Conservation (phyloP, 2,113 vertebrate genomes). For the Corythornis madagascariensis region DNA sequence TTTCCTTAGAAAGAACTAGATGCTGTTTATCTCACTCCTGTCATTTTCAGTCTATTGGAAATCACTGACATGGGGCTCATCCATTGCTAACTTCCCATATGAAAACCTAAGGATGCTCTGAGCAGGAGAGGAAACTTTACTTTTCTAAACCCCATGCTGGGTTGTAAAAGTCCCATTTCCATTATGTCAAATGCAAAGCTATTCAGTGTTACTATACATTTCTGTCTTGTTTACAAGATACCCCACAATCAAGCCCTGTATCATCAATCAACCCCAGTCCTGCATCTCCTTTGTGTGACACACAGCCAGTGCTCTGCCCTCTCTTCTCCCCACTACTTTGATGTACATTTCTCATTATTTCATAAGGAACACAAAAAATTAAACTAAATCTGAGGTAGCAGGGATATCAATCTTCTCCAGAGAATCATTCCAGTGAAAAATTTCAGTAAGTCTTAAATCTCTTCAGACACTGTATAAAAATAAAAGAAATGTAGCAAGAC, state of each 20-base stretch:
- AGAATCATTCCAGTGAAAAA: neutral
- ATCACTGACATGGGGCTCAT: neutral
- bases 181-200: neutral
- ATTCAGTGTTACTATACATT: neutral
- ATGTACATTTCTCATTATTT: constrained; percentile 21
- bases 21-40: neutral
- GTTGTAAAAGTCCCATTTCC: neutral
- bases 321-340: neutral
- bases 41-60: neutral
- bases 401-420: constrained; percentile 13
- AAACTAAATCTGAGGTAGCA: neutral
- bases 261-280: neutral
- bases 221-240: neutral
- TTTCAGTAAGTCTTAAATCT: neutral
- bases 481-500: neutral
- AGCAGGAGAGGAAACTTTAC: neutral
- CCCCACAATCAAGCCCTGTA: neutral
- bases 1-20: neutral
- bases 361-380: constrained; percentile 38
- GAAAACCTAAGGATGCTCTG: neutral
- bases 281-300: neutral
- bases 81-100: neutral
- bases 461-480: neutral
- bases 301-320: neutral
- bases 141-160: neutral